Evolutionary conservation across 2,888 invertebrate genomes (phyloP).

Genomic region (Callosobruchus maculatus): DNA sequence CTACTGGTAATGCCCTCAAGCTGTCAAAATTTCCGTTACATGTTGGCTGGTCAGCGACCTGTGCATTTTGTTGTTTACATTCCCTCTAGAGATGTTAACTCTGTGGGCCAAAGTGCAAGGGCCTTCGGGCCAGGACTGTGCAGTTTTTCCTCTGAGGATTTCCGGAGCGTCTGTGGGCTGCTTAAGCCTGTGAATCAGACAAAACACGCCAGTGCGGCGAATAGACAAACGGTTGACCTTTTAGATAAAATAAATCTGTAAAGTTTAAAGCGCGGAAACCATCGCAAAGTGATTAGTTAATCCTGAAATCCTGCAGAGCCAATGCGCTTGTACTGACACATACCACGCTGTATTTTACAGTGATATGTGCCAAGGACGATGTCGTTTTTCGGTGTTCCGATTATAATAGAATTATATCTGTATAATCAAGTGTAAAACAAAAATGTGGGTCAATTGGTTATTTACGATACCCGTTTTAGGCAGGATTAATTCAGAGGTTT

Average conservation of each 20-base stretch:
- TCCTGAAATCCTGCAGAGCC: neutral
- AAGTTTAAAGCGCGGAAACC: neutral
- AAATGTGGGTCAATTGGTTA: constrained; percentile 13
- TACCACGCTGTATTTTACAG: neutral
- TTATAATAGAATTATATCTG: constrained; percentile 20
- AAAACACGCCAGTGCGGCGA: neutral
- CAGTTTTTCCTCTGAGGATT: no score
- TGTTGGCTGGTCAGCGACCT: no score
- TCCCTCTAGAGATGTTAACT: no score
- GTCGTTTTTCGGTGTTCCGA: constrained; percentile 14
- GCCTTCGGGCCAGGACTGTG: no score
- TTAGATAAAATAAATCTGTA: neutral
- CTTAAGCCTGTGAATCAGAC: no score
- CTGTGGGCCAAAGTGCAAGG: no score
- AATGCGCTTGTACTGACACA: neutral
- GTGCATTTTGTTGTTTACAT: no score
- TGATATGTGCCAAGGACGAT: neutral
- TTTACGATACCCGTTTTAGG: constrained; percentile 1
- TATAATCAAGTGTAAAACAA: constrained; percentile 10
- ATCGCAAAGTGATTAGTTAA: neutral
- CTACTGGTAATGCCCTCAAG: no score
- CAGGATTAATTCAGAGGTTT: neutral
- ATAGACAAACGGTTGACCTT: neutral
- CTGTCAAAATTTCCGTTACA: no score
- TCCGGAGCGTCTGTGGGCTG: no score